A percentile compares a stretch with the other conserved stretches of the same genome.
These are phyloP conservation scores for Talpa occidentalis DNA, from an alignment of 2,113 vertebrate species.

Conservation along the genomic window DNA sequence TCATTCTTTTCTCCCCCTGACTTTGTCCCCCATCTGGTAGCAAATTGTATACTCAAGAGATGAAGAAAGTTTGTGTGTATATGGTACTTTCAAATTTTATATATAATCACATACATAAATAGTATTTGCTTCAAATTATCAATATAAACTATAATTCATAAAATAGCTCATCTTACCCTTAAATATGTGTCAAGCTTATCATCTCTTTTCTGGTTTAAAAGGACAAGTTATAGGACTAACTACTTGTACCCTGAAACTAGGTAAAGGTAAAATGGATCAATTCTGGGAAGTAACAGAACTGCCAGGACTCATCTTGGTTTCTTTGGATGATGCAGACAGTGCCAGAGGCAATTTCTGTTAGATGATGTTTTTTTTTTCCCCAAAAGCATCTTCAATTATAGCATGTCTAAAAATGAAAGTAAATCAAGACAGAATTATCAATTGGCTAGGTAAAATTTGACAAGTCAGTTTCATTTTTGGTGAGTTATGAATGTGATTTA, in stretches of 20 bases:
- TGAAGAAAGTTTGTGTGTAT: neutral
- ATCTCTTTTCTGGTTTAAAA: neutral
- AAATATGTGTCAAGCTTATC: neutral
- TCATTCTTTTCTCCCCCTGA: too few species aligned
- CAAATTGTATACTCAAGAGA: neutral
- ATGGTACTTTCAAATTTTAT: neutral
- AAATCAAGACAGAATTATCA: constrained; percentile 43
- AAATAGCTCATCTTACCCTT: neutral
- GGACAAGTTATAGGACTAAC: neutral
- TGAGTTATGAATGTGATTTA: neutral
- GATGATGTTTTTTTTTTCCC: neutral
- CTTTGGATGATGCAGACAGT: constrained; percentile 27
- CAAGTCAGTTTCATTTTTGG: constrained; percentile 30
- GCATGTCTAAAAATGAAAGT: neutral
- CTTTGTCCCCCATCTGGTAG: neutral
- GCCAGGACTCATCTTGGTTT: neutral
- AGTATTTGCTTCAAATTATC: constrained; percentile 2
- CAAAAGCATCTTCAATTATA: constrained; percentile 18
- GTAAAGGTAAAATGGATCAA: neutral
- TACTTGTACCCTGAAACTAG: neutral
- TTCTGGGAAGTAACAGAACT: neutral
- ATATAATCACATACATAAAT: neutral
- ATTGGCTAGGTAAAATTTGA: neutral
- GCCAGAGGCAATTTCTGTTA: constrained; percentile 54
- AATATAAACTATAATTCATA: neutral